These are phyloP conservation scores for Lipophrys pholis DNA, from an alignment of 2,113 vertebrate species.

Conservation along the genomic window DNA sequence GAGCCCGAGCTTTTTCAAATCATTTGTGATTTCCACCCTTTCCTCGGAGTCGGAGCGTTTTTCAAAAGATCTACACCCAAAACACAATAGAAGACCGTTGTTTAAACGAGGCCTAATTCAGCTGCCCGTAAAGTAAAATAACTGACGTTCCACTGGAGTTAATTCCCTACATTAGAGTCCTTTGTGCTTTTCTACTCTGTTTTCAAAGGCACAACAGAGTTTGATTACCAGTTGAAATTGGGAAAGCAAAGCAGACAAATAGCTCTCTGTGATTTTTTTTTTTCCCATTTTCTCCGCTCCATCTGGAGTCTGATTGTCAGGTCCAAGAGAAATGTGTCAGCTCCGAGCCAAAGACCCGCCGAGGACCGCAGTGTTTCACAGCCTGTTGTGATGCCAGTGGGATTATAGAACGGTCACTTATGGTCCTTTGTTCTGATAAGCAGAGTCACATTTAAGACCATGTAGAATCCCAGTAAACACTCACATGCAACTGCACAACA, in stretches of 20 bases:
- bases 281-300: not conserved
- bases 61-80: too few relatives aligned
- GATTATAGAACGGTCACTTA: constrained; percentile 9
- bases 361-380: not conserved
- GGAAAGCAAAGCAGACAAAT: constrained; percentile 9
- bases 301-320: not conserved
- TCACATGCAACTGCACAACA: not conserved
- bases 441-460: constrained; percentile 19
- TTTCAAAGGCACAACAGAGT: not conserved
- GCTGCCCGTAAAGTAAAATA: too few relatives aligned
- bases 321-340: constrained; percentile 14
- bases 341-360: not conserved
- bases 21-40: too few relatives aligned
- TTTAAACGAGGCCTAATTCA: too few relatives aligned
- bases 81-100: too few relatives aligned
- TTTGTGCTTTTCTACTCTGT: constrained; percentile 2
- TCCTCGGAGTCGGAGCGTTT: too few relatives aligned
- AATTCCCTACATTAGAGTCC: constrained; percentile 11
- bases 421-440: constrained; percentile 5
- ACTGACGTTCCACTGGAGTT: too few relatives aligned
- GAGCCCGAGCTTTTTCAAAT: too few relatives aligned
- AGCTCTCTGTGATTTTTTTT: not conserved
- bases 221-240: constrained; percentile 8
- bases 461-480: constrained; percentile 19
- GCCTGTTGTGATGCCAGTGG: not conserved